These are phyloP conservation scores for Enteromius viviparus DNA, from an alignment of 2,797 vertebrate genomes.

Conservation along the genomic window DNA sequence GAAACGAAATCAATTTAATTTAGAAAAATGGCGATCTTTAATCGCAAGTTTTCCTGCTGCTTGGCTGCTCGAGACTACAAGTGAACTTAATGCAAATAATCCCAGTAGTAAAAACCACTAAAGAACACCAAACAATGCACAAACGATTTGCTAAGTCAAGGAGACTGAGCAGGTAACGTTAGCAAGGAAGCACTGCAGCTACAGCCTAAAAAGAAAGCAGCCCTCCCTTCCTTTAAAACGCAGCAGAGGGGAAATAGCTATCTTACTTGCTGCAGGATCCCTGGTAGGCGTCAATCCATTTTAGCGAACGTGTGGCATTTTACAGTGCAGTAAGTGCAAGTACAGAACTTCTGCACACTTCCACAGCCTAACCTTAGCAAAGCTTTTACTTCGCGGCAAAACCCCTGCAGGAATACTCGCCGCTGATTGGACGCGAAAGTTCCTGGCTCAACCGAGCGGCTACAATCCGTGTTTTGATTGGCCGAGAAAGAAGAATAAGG, in stretches of 20 bases:
- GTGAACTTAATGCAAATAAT: neutral
- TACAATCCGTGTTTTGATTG: conserved; percentile 14
- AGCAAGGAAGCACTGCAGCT: neutral
- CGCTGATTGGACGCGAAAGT: conserved; percentile 31
- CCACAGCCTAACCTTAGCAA: conserved; percentile 20
- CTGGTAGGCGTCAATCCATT: neutral
- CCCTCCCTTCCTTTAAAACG: conserved; percentile 1
- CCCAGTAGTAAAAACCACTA: neutral
- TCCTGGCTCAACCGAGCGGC: neutral
- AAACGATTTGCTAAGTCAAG: neutral
- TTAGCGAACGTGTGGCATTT: neutral
- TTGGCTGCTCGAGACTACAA: neutral
- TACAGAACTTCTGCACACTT: conserved; percentile 13
- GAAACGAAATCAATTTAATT: neutral
- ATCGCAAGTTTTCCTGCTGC: neutral
- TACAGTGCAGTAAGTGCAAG: neutral
- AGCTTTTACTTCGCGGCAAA: conserved; percentile 48
- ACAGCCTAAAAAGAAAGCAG: neutral
- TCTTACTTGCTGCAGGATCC: conserved; percentile 27
- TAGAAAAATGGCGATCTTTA: neutral
- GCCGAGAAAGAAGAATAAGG: neutral
- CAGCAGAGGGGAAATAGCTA: neutral
- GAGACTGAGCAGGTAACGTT: neutral
- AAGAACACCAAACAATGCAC: neutral
- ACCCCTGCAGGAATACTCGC: neutral